Evolutionary conservation across 2,113 vertebrate species (phyloP).

Genomic region (Prietella phreatophila): DNA sequence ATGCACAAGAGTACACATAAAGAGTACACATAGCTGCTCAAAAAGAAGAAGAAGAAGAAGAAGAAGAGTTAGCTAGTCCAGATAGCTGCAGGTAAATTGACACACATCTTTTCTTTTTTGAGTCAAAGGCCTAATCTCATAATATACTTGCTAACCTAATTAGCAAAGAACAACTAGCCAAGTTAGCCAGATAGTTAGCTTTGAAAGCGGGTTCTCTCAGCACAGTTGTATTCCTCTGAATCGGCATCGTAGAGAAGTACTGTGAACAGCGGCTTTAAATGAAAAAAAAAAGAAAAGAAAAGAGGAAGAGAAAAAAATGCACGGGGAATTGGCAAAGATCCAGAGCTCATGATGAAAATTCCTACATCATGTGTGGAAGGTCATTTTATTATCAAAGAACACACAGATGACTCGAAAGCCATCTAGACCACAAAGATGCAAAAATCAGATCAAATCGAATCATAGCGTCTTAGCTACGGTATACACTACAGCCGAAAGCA

Average conservation of each 20-base stretch:
- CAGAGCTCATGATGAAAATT: slow-evolving; percentile 58
- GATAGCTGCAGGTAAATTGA: neutral
- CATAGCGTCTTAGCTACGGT: too few species aligned
- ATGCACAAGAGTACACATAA: neutral
- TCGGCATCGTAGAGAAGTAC: neutral
- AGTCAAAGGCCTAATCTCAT: too few species aligned
- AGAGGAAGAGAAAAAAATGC: too few species aligned
- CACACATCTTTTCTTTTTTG: neutral
- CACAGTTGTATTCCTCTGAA: neutral
- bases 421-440: neutral
- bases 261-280: neutral
- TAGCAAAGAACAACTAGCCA: neutral
- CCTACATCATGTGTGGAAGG: neutral
- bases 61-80: neutral
- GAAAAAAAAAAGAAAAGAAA: neutral
- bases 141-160: too few species aligned
- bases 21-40: neutral
- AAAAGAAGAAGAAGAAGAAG: too few species aligned
- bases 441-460: neutral
- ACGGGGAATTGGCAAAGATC: slow-evolving; percentile 53
- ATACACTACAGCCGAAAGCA: slow-evolving; percentile 16
- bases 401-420: slow-evolving; percentile 3
- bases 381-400: neutral
- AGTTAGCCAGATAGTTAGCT: neutral
- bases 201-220: too few species aligned